phyloP scores from a whole-genome alignment of 2,113 vertebrate species.

The Hyperopisus bebe region DNA sequence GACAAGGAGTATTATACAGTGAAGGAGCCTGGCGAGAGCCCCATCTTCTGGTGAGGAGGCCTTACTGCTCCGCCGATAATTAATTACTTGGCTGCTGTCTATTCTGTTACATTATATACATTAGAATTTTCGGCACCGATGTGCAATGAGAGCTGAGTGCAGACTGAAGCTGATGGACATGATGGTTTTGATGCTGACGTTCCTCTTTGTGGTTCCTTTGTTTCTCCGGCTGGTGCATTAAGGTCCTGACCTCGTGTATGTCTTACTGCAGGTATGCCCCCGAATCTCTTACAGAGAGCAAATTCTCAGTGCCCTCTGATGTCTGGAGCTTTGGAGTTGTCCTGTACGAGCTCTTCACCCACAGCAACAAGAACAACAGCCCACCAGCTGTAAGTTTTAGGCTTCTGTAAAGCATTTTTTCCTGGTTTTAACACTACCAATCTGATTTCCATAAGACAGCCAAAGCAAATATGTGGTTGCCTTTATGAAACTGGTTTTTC shows the following conservation, averaged over 20 bases:
- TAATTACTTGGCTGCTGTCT: not conserved
- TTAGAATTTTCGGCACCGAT: not conserved
- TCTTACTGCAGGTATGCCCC: constrained; percentile 81
- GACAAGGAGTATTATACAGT: constrained; percentile 98
- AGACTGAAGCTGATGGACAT: not conserved
- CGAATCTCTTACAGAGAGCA: constrained; percentile 94
- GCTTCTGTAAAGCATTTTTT: not conserved
- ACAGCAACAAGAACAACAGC: constrained; percentile 88
- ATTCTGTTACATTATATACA: not conserved
- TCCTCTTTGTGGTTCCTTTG: not conserved
- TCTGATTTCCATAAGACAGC: not conserved
- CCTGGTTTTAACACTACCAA: not conserved
- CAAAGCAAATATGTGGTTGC: not conserved
- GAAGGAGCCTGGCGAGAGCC: constrained; percentile 91
- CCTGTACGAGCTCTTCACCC: constrained; percentile 92
- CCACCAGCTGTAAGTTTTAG: constrained; percentile 76
- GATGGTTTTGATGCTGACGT: not conserved
- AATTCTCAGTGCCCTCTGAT: constrained; percentile 93
- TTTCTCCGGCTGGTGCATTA: not conserved
- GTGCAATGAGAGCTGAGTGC: not conserved
- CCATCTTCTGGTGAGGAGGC: constrained; percentile 89
- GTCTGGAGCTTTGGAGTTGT: constrained; percentile 98
- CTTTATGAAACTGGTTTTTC: not conserved
- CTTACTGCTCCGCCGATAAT: not conserved
- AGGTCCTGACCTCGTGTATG: not conserved